These are phyloP conservation scores for Venusia cambrica DNA, from an alignment of 2,888 invertebrate genomes.

Conservation along the genomic window DNA sequence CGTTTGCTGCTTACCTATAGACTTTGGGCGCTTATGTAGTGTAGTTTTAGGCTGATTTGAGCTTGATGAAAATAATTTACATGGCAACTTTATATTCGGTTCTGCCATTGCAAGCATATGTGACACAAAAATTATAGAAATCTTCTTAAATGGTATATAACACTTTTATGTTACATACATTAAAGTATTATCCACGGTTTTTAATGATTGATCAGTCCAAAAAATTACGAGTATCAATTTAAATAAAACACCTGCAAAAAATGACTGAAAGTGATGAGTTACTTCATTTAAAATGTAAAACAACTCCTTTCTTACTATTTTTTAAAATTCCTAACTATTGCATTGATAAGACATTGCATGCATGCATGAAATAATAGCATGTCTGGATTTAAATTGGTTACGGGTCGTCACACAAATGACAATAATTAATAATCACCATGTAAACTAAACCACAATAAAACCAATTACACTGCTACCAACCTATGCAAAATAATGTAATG, in stretches of 20 bases:
- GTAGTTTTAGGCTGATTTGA: conserved; percentile 15
- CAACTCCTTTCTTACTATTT: no score
- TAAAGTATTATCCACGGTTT: no score
- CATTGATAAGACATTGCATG: conserved; percentile 6
- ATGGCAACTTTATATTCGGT: conserved; percentile 11
- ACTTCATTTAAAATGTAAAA: no score
- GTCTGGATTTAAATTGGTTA: not conserved
- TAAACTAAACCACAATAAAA: conserved; percentile 11
- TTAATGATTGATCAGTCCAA: no score
- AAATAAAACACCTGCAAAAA: no score
- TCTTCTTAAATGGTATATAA: no score
- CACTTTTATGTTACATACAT: no score
- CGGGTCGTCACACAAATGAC: conserved; percentile 1
- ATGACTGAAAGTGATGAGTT: no score
- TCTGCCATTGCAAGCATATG: no score
- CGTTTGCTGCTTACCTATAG: conserved; percentile 43
- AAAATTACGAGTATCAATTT: no score
- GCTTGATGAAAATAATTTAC: not conserved
- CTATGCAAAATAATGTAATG: conserved; percentile 7
- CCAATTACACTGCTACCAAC: conserved; percentile 2
- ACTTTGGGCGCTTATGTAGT: conserved; percentile 35
- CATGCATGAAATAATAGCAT: conserved; percentile 7
- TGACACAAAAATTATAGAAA: no score
- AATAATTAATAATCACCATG: not conserved
- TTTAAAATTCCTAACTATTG: conserved; percentile 1